Percentiles rank a stretch among this genome's conserved stretches.
phyloP scores from a whole-genome alignment of 2,888 invertebrate genomes.

The Microctonus aethiopoides region DNA sequence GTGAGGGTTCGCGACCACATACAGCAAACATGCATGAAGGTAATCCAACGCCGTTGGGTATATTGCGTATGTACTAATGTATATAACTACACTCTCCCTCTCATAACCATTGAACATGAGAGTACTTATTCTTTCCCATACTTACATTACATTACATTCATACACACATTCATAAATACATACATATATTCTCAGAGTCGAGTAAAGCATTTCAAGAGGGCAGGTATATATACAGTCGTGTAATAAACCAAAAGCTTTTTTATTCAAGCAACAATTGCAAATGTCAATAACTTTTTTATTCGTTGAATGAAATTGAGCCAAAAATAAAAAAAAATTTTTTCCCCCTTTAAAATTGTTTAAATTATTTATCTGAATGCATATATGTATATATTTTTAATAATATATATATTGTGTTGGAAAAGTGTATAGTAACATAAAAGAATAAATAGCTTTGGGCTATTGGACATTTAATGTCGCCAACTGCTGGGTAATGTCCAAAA shows the following conservation, averaged over 20 bases:
- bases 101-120: constrained; percentile 19
- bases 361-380: neutral
- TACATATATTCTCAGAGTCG: neutral
- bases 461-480: constrained; percentile 57
- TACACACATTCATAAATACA: neutral
- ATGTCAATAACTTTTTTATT: neutral
- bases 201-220: neutral
- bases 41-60: constrained; percentile 51
- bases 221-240: neutral
- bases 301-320: neutral
- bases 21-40: constrained; percentile 43
- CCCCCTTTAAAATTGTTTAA: neutral
- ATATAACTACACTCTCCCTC: constrained; percentile 17
- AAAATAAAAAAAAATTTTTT: neutral
- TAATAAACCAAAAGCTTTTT: neutral
- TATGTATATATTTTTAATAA: neutral
- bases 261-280: neutral
- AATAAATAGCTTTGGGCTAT: constrained; percentile 50
- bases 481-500: constrained; percentile 58
- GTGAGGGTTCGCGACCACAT: neutral
- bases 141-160: too few relatives aligned
- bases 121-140: constrained; percentile 36
- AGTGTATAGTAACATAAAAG: neutral
- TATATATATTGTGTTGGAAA: neutral
- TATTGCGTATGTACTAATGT: constrained; percentile 28